Evolutionary conservation across 2,888 invertebrate genomes (phyloP).

Genomic region (Lithophane socia): DNA sequence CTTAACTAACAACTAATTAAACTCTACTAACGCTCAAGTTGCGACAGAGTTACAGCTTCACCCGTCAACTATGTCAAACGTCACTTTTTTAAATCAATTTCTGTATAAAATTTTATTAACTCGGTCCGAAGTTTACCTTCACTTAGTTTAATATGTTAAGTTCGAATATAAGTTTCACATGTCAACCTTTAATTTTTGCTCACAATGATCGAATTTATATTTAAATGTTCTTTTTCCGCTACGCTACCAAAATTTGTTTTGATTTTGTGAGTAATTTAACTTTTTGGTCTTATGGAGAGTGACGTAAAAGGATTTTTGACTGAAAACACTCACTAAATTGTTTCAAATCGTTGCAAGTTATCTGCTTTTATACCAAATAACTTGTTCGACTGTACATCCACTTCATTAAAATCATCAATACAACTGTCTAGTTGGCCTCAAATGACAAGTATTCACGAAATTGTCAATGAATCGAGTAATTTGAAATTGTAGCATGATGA

Average conservation of each 20-base stretch:
- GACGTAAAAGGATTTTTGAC: too few relatives aligned
- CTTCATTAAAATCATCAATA: background rate
- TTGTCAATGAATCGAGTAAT: background rate
- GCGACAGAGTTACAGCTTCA: background rate
- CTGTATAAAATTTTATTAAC: background rate
- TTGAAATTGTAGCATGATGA: background rate
- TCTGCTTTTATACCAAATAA: too few relatives aligned
- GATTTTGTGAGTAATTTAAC: too few relatives aligned
- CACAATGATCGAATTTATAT: background rate
- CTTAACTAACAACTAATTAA: background rate
- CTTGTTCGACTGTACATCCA: too few relatives aligned
- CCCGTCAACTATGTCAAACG: background rate
- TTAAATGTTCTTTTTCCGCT: too few relatives aligned
- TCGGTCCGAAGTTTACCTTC: background rate
- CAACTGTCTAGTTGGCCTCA: background rate
- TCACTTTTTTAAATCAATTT: background rate
- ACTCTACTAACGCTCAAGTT: background rate
- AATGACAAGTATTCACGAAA: background rate
- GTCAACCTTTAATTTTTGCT: background rate
- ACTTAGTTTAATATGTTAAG: background rate
- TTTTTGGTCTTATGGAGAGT: too few relatives aligned
- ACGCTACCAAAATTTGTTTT: too few relatives aligned
- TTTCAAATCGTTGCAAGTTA: too few relatives aligned
- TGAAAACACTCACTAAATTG: too few relatives aligned
- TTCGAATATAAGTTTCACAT: background rate